A percentile compares a stretch with the other conserved stretches of the same genome.
Evolutionary conservation across 2,888 invertebrate genomes (phyloP).

Genomic region (Parasteatoda lunata): DNA sequence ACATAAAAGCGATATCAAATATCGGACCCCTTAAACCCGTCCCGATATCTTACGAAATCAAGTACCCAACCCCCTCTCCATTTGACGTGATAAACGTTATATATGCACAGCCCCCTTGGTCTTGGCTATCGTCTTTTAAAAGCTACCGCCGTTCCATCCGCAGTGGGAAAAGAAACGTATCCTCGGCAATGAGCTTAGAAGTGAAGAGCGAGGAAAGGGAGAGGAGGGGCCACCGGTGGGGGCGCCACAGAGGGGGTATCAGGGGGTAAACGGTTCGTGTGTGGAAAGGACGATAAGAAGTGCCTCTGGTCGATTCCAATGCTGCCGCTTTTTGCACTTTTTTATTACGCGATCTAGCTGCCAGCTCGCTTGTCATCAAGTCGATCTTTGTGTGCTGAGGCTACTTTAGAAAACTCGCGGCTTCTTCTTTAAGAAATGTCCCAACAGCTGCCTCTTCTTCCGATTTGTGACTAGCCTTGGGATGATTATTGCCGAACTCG

Average conservation of each 20-base stretch:
- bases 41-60: neutral
- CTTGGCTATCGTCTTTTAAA: slow-evolving; percentile 60
- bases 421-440: neutral
- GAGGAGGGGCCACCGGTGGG: slow-evolving; percentile 10
- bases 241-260: slow-evolving; percentile 25
- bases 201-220: neutral
- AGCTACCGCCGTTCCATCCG: slow-evolving; percentile 57
- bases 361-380: slow-evolving; percentile 64
- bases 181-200: slow-evolving; percentile 26
- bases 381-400: slow-evolving; percentile 24
- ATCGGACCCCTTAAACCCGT: neutral
- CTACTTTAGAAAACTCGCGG: slow-evolving; percentile 33
- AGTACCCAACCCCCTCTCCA: neutral
- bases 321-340: slow-evolving; percentile 65
- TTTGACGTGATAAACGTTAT: too few species aligned
- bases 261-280: slow-evolving; percentile 67
- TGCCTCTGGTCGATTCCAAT: slow-evolving; percentile 67
- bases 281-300: slow-evolving; percentile 68
- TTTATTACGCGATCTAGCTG: slow-evolving; percentile 33
- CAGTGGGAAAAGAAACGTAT: slow-evolving; percentile 54
- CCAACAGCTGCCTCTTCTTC: neutral
- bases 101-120: neutral
- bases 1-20: neutral
- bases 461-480: neutral
- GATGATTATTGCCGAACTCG: neutral